Percentiles rank a stretch among this genome's conserved stretches.
phyloP scores from a whole-genome alignment of 2,113 vertebrate species.

The Hippocampus zosterae region DNA sequence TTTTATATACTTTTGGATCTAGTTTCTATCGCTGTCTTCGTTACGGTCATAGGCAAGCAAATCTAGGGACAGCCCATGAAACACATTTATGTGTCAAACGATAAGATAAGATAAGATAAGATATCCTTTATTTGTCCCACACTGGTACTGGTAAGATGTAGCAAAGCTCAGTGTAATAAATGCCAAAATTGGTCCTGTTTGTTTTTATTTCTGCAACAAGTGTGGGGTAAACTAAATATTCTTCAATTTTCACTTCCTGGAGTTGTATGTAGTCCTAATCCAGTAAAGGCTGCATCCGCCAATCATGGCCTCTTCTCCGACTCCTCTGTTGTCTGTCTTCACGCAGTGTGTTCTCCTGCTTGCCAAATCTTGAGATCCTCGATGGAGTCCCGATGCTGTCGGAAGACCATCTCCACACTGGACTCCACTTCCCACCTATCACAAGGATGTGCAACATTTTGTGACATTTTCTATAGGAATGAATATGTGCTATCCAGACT shows the following conservation, averaged over 20 bases:
- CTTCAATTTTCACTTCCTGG: neutral
- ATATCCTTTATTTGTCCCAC: no score
- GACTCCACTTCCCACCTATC: conserved; percentile 50
- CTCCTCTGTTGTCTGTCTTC: conserved; percentile 24
- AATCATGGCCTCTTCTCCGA: neutral
- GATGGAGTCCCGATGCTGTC: conserved; percentile 87
- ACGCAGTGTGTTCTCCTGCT: conserved; percentile 84
- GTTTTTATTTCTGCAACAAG: no score
- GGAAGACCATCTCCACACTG: conserved; percentile 75
- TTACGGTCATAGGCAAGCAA: no score
- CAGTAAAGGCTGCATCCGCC: neutral
- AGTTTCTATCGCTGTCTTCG: no score
- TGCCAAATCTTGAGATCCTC: conserved; percentile 90
- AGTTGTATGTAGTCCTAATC: neutral
- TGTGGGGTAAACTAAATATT: neutral
- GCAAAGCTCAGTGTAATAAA: no score
- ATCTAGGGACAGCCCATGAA: no score
- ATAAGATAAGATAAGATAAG: no score
- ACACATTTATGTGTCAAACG: no score
- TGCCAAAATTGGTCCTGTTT: no score
- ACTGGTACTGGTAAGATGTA: no score
- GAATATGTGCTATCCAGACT: neutral
- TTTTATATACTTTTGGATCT: no score
- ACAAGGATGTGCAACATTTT: conserved; percentile 80
- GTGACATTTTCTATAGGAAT: conserved; percentile 55